Evolutionary conservation across 2,797 vertebrate genomes (phyloP), one percentile per base, ranked within the genome.

Genomic region (Lagodon rhomboides): DNA sequence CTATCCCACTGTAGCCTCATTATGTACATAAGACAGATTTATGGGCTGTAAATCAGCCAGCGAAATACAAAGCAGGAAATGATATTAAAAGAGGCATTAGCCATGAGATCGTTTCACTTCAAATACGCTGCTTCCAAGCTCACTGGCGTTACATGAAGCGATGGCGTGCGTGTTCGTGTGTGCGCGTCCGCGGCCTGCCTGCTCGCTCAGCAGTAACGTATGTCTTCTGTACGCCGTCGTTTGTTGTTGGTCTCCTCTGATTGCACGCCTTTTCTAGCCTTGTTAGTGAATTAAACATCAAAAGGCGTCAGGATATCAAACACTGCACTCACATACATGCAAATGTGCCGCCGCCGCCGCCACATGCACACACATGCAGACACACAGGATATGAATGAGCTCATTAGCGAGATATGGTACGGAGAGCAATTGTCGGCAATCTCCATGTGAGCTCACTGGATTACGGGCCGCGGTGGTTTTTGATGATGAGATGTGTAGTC

Each of bases 251-350:
- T 51, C 64, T 85, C 68, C 44, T 76, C 78, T 75, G 62, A 82
- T 77, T 83, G 59, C 43, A 59, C 6, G 79, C 78, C 64, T 81
- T 51, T 49, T 73, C 80, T 30, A 12, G 27, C 53, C 70, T 23
- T 75, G 59, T 89, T 76, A 61, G 81, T 82, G 85, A 90, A 89
- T 89, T 69, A 88, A 92, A 92, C 89, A 92, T 91, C 80, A 92
- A 81, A 89, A 78, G 67, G 69, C 73, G 86, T 90, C 77, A 84
- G 58, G 61, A 82, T 84, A 82, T 89, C 87, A 91, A 86, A 89
- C 73, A 75, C 41, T 5, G 13, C 74, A 54, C 54, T 65, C 71
- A 53, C 82, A 76, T n/a, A 46, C 67, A 83, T 65, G 73, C 62
- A 77, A 50, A 75, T 30, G 62, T 61, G n/a, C 68, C 43, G 17